Conservation (phyloP, 2,113 vertebrate genomes). For the Paralichthys olivaceus region DNA sequence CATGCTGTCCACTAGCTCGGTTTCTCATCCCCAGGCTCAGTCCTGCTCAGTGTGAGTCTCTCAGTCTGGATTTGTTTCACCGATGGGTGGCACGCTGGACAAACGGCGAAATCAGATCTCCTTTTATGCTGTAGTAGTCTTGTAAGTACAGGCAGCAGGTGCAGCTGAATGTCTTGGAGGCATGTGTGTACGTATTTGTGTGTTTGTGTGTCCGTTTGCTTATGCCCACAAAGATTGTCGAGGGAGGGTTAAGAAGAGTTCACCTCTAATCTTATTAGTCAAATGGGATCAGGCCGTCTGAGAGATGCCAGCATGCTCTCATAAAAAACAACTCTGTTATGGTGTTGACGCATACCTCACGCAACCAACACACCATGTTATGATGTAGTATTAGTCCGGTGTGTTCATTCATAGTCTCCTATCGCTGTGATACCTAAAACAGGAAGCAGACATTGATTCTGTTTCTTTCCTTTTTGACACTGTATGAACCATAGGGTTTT, state of each 20-base stretch:
- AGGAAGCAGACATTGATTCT: too few species aligned
- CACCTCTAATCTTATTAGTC: conserved; percentile 73
- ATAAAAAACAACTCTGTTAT: conserved; percentile 49
- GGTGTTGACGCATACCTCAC: neutral
- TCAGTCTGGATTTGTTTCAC: conserved; percentile 23
- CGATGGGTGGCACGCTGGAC: neutral
- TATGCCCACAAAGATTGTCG: neutral
- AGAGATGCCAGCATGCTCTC: conserved; percentile 28
- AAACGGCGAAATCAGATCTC: conserved; percentile 19
- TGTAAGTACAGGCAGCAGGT: conserved; percentile 13
- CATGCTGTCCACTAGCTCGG: conserved; percentile 17
- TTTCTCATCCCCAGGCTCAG: neutral
- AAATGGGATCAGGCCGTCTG: conserved; percentile 70
- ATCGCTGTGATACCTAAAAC: neutral
- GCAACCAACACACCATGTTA: neutral
- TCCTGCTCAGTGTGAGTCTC: neutral
- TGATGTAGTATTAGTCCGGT: neutral
- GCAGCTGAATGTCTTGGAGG: neutral
- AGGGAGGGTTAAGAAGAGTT: conserved; percentile 57
- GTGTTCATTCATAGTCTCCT: neutral
- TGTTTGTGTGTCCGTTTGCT: neutral
- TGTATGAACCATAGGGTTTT: too few species aligned
- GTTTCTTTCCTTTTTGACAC: too few species aligned
- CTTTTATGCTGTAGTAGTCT: conserved; percentile 22
- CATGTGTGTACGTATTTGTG: neutral